Base-by-base conservation (phyloP, 1,140 invertebrate species). In the Calosoma granatense region DNA sequence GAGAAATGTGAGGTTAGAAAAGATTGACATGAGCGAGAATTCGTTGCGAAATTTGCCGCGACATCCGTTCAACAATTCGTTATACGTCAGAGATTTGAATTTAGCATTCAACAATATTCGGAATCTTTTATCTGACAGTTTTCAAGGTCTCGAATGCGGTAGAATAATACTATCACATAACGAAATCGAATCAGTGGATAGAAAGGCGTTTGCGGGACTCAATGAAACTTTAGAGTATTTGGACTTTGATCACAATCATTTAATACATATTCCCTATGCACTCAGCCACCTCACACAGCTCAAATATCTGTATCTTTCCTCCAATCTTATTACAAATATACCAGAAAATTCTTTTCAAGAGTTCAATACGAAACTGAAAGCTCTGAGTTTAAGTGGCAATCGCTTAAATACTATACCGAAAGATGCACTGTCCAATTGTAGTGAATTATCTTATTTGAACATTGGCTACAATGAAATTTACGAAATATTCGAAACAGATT, bases 21-120 rank as follows among this genome's bases (percentile, higher is more conserved):
- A 90, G 64, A 74, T 93, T 56, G 90, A 94, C 67, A 73, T 94
- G 17, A 89, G 89, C 30, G 88, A 92, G 67, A 92, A 93, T 70
- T 77, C 78, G 58, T 78, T 90, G 58, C 80, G 83, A 64, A 80
- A 66, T 51, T 72, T 79, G 64, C 80, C 73, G 17, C 76, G 72
- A 61, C 75, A 75, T 64, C 70, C 76, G 60, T 79, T 87, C 56
- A 86, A 91, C 66, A 77, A 77, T n/a, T 84, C 84, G 39, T 70
- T 91, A 14, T 81, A 79, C 63, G 76, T 92, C 14, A 78, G 85
- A 58, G 88, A 92, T 62, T 76, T 94, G 20, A 88, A 90, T 73
- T 70, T 94, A 62, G 88, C 87, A 55, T 83, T 84, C 59, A 91
- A 91, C 65, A 81, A 85, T 60, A 72, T 94, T 23, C 75, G 74